Percentiles rank a stretch among this genome's conserved stretches.
These are phyloP conservation scores for Thecocarcelia acutangulata DNA, from an alignment of 2,888 invertebrate species.

Conservation along the genomic window DNA sequence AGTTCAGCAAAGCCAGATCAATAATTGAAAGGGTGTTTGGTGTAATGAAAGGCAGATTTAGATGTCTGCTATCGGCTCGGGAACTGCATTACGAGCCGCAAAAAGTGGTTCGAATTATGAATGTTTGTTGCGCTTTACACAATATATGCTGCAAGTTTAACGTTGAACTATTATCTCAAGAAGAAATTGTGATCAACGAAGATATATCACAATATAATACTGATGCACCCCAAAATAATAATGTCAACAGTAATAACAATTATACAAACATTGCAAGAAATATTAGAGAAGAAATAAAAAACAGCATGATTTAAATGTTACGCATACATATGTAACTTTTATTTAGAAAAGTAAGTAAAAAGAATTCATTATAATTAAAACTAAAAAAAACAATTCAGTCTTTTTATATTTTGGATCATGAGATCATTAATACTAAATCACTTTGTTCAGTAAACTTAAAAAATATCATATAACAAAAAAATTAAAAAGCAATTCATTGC, in stretches of 20 bases:
- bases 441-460: constrained; percentile 8
- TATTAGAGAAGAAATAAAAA: constrained; percentile 29
- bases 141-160: constrained; percentile 37
- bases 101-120: constrained; percentile 15
- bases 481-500: neutral
- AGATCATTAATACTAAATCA: constrained; percentile 14
- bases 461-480: neutral
- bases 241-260: constrained; percentile 6
- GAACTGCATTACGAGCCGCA: neutral
- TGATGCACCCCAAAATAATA: neutral
- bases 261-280: constrained; percentile 33
- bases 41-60: no score
- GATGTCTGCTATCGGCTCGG: no score
- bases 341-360: constrained; percentile 40
- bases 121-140: constrained; percentile 31
- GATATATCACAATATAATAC: constrained; percentile 7
- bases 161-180: constrained; percentile 19
- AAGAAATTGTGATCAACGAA: constrained; percentile 9
- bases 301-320: constrained; percentile 33
- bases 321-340: constrained; percentile 22
- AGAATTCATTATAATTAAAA: constrained; percentile 15
- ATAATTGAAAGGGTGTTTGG: no score
- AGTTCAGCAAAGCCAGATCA: no score
- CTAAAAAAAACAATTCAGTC: constrained; percentile 20
- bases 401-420: no score